These are phyloP conservation scores for Boloria euphrosyne DNA, from an alignment of 2,888 invertebrate genomes.

Conservation along the genomic window DNA sequence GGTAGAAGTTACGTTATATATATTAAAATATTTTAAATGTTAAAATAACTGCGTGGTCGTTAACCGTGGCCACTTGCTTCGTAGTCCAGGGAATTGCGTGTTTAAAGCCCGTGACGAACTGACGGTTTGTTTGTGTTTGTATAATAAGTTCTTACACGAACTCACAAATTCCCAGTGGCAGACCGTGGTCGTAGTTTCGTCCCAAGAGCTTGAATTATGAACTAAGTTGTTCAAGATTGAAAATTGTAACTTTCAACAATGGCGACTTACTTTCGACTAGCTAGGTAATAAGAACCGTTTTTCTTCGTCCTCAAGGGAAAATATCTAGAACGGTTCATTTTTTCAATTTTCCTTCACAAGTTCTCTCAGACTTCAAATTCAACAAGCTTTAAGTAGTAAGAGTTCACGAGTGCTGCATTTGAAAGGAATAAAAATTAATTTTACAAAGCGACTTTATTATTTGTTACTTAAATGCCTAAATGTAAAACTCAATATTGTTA, in stretches of 20 bases:
- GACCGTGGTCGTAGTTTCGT: conserved; percentile 49
- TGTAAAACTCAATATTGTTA: neutral
- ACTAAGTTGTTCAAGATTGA: conserved; percentile 69
- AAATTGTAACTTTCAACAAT: conserved; percentile 52
- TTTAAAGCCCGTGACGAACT: conserved; percentile 40
- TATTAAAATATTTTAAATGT: neutral
- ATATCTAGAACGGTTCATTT: conserved; percentile 28
- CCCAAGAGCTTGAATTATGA: conserved; percentile 62
- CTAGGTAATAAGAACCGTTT: conserved; percentile 46
- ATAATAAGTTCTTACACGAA: conserved; percentile 45
- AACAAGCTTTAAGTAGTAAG: conserved; percentile 52
- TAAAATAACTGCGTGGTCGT: conserved; percentile 7
- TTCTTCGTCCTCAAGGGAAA: conserved; percentile 55
- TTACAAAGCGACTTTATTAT: conserved; percentile 14
- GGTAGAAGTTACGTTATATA: neutral
- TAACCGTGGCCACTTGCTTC: conserved; percentile 25
- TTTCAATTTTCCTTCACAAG: conserved; percentile 32
- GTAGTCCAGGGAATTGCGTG: conserved; percentile 54
- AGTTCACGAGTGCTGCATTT: conserved; percentile 42
- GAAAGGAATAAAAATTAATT: conserved; percentile 42
- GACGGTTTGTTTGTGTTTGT: conserved; percentile 40
- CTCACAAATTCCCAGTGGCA: conserved; percentile 54
- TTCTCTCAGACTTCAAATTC: conserved; percentile 32
- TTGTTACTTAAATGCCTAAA: conserved; percentile 2
- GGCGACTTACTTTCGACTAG: conserved; percentile 43